Base-by-base conservation (phyloP, 2,888 invertebrate species). In the Dynastes tityus region DNA sequence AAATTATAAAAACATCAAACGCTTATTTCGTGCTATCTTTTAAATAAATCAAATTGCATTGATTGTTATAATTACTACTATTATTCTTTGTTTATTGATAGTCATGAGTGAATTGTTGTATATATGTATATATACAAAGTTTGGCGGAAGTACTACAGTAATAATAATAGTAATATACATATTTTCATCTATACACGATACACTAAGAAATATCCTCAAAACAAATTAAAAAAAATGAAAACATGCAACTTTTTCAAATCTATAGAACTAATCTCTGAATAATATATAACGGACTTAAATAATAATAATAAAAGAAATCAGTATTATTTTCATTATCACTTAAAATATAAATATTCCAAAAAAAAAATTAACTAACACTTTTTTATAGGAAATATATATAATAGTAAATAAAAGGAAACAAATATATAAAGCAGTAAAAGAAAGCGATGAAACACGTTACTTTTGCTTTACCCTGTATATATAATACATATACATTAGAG, bases 401-500 rank as follows among this genome's bases (percentile, higher is more conserved):
- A 55, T 61, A 61, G 61, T 61, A 27, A 61, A 61, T 27, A 68
- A 49, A 49, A 49, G 9, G 9, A 51, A 68, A 61, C 22, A 61
- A 29, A 22, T 9, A 61, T 11, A 61, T n/a, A 16, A 29, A 61
- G 4, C 61, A 22, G 22, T 67, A 45, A 67, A 67, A 45, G 6
- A 45, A 45, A 67, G 2, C 11, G 32, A 13, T 64, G n/a, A 32
- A 40, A 64, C 22, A 63, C 27, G 51, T 67, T 76, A 68, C 68
- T 67, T 67, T 68, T 68, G 76, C 67, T 76, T 58, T 40, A 76
- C 76, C 32, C 58, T 68, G 68, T 68, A 68, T 76, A 76, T 61
- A 64, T 75, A 61, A 61, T 64, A 37, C 70, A 63, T 49, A 75
- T 61, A 63, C 49, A 75, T 64, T 53, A n/a, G 53, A 55, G n/a